Evolutionary conservation across 1,140 invertebrate species (phyloP).

Genomic region (Diploscapter pachys): DNA sequence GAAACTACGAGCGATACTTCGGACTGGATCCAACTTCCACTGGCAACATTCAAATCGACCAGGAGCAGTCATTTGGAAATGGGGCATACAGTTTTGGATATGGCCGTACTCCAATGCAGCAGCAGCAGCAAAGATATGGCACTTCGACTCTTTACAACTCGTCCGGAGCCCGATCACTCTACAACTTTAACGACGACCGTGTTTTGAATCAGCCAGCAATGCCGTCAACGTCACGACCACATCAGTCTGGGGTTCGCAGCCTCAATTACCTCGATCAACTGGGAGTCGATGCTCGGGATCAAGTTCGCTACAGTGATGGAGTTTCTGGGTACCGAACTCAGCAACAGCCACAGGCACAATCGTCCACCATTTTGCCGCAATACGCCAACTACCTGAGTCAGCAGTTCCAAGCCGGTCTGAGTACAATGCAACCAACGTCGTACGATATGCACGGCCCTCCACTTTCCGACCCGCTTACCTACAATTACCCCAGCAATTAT

Average conservation of each 20-base stretch:
- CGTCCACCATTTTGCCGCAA: slow-evolving; percentile 35
- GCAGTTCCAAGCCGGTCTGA: slow-evolving; percentile 44
- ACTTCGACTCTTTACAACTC: slow-evolving; percentile 11
- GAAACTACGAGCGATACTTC: slow-evolving; percentile 48
- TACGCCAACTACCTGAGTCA: slow-evolving; percentile 57
- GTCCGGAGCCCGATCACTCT: background rate
- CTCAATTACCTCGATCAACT: slow-evolving; percentile 22
- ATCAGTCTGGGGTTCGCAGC: background rate
- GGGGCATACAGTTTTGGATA: slow-evolving; percentile 14
- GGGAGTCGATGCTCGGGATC: slow-evolving; percentile 8
- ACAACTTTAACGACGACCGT: background rate
- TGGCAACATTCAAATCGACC: slow-evolving; percentile 30
- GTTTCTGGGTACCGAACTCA: background rate
- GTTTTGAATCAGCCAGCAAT: too few relatives aligned
- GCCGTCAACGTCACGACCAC: too few relatives aligned
- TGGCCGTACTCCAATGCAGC: background rate
- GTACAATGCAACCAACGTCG: slow-evolving; percentile 7
- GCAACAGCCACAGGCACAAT: background rate
- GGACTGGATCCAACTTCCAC: slow-evolving; percentile 14
- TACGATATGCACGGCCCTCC: slow-evolving; percentile 19
- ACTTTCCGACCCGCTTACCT: slow-evolving; percentile 24
- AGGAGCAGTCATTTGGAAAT: slow-evolving; percentile 33
- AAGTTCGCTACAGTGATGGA: too few relatives aligned
- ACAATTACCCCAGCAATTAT: slow-evolving; percentile 15
- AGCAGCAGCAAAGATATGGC: slow-evolving; percentile 7